A percentile compares a stretch with the other conserved stretches of the same genome.
phyloP scores from a whole-genome alignment of 2,797 vertebrate genomes.

The Meriones psammophilus region DNA sequence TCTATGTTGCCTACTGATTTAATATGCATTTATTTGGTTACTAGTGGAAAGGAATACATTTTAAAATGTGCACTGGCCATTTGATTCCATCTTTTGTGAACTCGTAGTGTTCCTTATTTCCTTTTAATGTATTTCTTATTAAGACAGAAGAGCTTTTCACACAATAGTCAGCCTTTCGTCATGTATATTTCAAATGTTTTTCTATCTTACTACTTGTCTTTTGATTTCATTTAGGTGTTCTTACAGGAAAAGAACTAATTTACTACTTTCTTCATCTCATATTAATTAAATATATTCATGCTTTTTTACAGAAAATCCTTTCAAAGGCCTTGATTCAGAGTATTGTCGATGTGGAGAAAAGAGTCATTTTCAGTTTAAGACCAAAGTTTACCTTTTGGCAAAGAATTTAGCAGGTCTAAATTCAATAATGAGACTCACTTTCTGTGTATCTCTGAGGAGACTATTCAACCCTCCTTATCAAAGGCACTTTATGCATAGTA shows the following conservation, averaged over 20 bases:
- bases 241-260: background rate
- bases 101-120: background rate
- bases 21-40: slow-evolving; percentile 8
- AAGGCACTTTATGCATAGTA: background rate
- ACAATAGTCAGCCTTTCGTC: background rate
- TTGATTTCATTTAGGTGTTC: slow-evolving; percentile 26
- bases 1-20: background rate
- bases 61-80: background rate
- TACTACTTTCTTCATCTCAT: background rate
- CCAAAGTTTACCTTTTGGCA: background rate
- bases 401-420: background rate
- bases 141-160: background rate
- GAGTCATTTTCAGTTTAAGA: background rate
- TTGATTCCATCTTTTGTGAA: slow-evolving; percentile 36
- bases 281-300: background rate
- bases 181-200: slow-evolving; percentile 20
- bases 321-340: background rate
- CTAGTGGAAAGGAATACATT: background rate
- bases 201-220: background rate
- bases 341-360: background rate
- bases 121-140: background rate
- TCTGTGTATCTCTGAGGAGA: background rate
- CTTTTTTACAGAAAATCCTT: background rate
- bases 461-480: background rate
- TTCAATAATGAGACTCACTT: background rate